These are phyloP conservation scores for Plectus sambesii DNA, from an alignment of 1,140 invertebrate genomes.

Conservation along the genomic window DNA sequence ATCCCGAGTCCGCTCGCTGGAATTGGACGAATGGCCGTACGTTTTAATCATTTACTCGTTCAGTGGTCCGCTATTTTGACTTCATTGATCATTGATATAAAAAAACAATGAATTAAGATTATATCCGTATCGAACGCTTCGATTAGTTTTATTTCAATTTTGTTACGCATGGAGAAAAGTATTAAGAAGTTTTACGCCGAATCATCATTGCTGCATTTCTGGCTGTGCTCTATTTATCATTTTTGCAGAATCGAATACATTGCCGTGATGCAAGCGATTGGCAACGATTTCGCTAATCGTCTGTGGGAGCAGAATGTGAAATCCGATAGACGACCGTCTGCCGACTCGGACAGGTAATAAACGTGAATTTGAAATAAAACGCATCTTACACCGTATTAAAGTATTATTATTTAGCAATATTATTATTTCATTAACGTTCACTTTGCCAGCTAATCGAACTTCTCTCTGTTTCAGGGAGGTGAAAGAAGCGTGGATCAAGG, in stretches of 20 bases:
- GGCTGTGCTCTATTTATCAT: conserved; percentile 11
- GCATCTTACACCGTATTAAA: not conserved
- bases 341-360: conserved; percentile 46
- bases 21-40: conserved; percentile 97
- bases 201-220: not conserved
- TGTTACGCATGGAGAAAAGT: no score
- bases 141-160: not conserved
- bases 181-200: conserved; percentile 10
- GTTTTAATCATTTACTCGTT: no score
- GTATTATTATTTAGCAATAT: not conserved
- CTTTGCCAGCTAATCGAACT: conserved; percentile 1
- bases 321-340: conserved; percentile 56
- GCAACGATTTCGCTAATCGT: conserved; percentile 77
- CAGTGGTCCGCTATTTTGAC: no score
- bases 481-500: conserved; percentile 72
- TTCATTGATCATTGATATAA: no score
- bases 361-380: not conserved
- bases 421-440: not conserved
- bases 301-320: conserved; percentile 70
- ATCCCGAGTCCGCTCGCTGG: conserved; percentile 76
- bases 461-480: conserved; percentile 54
- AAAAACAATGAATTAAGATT: conserved; percentile 5
- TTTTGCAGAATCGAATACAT: conserved; percentile 68
- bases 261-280: conserved; percentile 80
- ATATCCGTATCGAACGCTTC: not conserved